Conservation (phyloP, 1,140 invertebrate genomes). For the Caenorhabditis brenneri region DNA sequence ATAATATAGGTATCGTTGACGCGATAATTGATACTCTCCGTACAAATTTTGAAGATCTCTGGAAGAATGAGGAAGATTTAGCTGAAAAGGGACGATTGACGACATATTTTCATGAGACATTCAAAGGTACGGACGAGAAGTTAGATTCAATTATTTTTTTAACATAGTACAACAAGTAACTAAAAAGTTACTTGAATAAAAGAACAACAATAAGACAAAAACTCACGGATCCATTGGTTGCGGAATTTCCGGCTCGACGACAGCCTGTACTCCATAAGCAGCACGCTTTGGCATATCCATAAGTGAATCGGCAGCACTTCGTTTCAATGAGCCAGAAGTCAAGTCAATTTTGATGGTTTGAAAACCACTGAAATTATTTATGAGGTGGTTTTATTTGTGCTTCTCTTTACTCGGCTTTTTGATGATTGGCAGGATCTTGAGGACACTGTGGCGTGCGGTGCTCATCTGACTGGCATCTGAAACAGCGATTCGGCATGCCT, state of each 20-base stretch:
- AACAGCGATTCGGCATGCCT: slow-evolving; percentile 65
- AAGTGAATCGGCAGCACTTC: not conserved
- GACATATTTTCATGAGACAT: not conserved
- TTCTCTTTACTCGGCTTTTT: slow-evolving; percentile 41
- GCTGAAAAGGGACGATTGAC: not conserved
- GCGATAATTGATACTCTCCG: slow-evolving; percentile 64
- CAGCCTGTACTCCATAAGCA: not conserved
- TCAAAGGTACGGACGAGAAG: too few relatives aligned
- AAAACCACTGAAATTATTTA: slow-evolving; percentile 1
- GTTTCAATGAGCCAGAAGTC: slow-evolving; percentile 24
- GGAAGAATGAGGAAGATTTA: slow-evolving; percentile 39
- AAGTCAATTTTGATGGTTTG: slow-evolving; percentile 45
- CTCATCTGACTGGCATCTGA: slow-evolving; percentile 66
- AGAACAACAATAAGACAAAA: slow-evolving; percentile 32
- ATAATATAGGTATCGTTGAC: slow-evolving; percentile 65
- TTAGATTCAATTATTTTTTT: too few relatives aligned
- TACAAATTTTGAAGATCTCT: slow-evolving; percentile 65
- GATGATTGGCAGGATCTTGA: slow-evolving; percentile 56
- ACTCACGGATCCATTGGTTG: slow-evolving; percentile 64
- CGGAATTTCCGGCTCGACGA: slow-evolving; percentile 65
- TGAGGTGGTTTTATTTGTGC: too few relatives aligned
- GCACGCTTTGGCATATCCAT: not conserved
- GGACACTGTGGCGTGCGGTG: slow-evolving; percentile 69
- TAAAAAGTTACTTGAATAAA: not conserved
- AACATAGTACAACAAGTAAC: too few relatives aligned